Evolutionary conservation across 2,888 invertebrate species (phyloP).

Genomic region (Zeuzera pyrina): DNA sequence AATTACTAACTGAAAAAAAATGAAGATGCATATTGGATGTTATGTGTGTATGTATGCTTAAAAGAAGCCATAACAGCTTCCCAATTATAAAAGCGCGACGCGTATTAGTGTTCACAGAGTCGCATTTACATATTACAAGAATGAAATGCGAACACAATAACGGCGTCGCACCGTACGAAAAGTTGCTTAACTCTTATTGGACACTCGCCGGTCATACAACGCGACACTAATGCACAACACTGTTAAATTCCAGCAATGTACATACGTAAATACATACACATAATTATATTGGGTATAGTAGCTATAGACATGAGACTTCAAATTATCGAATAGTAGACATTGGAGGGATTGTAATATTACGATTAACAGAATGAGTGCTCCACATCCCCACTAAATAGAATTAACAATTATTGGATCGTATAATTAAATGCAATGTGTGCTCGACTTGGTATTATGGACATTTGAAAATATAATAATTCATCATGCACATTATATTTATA

Average conservation of each 20-base stretch:
- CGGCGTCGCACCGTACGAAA: no score
- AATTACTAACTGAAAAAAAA: conserved; percentile 10
- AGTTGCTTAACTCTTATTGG: no score
- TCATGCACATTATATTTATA: conserved; percentile 20
- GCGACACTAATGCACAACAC: no score
- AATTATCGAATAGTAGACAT: conserved; percentile 26
- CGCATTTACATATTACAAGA: no score
- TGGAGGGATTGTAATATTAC: conserved; percentile 31
- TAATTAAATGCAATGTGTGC: conserved; percentile 29
- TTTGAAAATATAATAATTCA: conserved; percentile 21
- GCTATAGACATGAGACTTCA: conserved; percentile 40
- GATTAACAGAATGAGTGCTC: conserved; percentile 35
- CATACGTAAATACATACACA: conserved; percentile 28
- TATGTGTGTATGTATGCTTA: conserved; percentile 14
- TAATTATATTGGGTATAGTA: conserved; percentile 18
- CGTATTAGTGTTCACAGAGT: no score
- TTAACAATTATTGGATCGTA: conserved; percentile 29
- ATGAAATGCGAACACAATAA: no score
- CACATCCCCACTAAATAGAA: conserved; percentile 35
- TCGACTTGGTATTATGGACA: conserved; percentile 11
- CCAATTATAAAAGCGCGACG: no score
- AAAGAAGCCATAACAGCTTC: no score
- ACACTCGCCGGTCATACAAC: no score
- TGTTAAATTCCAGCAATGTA: conserved; percentile 10
- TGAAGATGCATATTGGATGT: conserved; percentile 42